Base-by-base conservation (phyloP, 2,113 vertebrate species). In the Microtus montanus region DNA sequence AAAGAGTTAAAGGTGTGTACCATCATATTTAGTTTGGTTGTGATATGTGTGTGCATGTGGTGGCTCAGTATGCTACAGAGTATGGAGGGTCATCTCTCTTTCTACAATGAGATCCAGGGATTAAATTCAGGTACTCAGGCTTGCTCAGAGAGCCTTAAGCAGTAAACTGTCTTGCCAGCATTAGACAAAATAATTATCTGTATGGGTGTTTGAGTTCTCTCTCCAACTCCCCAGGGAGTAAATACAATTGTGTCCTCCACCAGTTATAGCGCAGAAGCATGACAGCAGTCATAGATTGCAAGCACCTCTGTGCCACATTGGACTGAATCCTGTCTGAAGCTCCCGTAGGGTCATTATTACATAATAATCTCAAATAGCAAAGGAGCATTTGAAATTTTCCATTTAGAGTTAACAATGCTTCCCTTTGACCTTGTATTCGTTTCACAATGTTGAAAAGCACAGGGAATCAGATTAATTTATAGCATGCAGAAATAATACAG, bases 301-400 rank as follows among this genome's bases (percentile, higher is more conserved):
- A 70, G 66, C 44, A 3, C 3, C 54, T 80, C 41, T 92, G 7
- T 26, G 12, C 58, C 93, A 33, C 77, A 3, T 7, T 82, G 74
- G 86, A 64, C 78, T 19, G 75, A 90, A 93, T 93, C 96, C 38
- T 97, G 54, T 86, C 74, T 92, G 95, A 68, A 97, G 97, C 95
- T 97, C 92, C 73, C 85, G 95, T 63, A 58, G 93, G 79, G 90
- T 92, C 63, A 68, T 90, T 94, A 68, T 90, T 94, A 73, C 78
- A 95, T 94, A 96, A 87, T 94, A 94, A 41, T 30, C 98, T 98
- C 98, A 98, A 98, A 94, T 97, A 97, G 97, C 95, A 96, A 83
- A 97, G 94, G 95, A 98, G 97, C 93, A 47, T 93, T 97, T 97
- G 98, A 99, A 97, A 98, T 99, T 99, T 98, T 97, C 98, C 98